Base-by-base conservation (phyloP, 2,888 invertebrate genomes). In the Glyphotaelius pellucidus region DNA sequence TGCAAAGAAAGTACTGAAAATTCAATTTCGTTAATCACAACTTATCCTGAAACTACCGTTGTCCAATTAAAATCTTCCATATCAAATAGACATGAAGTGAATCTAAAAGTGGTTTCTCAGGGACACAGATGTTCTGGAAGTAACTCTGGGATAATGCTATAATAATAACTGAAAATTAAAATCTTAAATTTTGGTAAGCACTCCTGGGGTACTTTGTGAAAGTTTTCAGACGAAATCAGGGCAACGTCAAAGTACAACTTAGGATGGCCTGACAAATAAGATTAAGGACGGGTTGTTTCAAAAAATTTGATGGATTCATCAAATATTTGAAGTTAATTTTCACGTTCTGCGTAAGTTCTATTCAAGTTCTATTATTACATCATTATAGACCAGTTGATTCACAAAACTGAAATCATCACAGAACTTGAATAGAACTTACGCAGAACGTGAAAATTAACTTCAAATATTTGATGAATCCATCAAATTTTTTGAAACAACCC, bases 1-100 rank as follows among this genome's bases (percentile, higher is more conserved):
- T n/a, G 31, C 88, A 89, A 89, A 79, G 88, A 89, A 89, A 89
- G 80, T 89, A 89, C 88, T 89, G 88, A 80, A 89, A 89, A 89
- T 89, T 89, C 88, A 89, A 89, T 89, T 89, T 89, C 88, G 35
- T 80, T 89, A 67, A 79, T 89, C 88, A 79, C 79, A 80, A 79
- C n/a, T 89, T 79, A 67, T 19, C 79, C n/a, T 79, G 79, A 32
- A 89, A 79, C 88, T 89, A 89, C n/a, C 31, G 79, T 79, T 67
- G 88, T 89, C 80, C 88, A 89, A 89, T 89, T 89, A 89, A 89
- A 89, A 89, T 79, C 67, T 89, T 80, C 80, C 79, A 30, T 31
- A 47, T 67, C 87, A 67, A 87, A 87, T 52, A 52, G 52, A 87
- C 31, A 67, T 67, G 47, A 31, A 87, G 52, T 87, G 87, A 52